Percentiles rank a stretch among this genome's conserved stretches.
phyloP scores from a whole-genome alignment of 2,113 vertebrate species.

The Lepisosteus oculatus region DNA sequence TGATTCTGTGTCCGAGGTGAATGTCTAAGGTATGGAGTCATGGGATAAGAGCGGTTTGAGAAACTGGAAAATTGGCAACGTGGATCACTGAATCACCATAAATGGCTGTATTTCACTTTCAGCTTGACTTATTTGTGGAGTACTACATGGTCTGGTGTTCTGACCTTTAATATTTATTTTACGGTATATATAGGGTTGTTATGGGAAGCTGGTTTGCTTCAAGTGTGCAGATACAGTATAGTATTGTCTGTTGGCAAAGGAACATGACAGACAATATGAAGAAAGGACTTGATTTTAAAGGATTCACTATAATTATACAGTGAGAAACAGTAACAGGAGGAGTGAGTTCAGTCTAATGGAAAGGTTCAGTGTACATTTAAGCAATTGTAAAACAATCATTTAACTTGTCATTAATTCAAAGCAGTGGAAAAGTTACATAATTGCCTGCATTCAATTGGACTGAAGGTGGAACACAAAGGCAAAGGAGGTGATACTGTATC shows the following conservation, averaged over 20 bases:
- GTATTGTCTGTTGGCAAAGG: not conserved
- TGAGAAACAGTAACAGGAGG: not conserved
- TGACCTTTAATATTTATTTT: conserved; percentile 1
- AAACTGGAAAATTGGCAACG: not conserved
- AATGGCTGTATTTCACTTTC: not conserved
- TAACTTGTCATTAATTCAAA: conserved; percentile 11
- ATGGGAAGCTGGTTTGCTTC: not conserved
- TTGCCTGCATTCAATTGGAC: conserved; percentile 10
- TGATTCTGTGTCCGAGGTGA: not conserved
- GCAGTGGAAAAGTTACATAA: conserved; percentile 8
- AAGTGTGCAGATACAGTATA: not conserved
- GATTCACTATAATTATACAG: not conserved
- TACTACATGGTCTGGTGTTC: not conserved
- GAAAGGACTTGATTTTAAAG: not conserved
- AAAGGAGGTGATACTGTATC: not conserved
- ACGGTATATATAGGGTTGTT: not conserved
- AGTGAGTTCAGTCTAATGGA: not conserved
- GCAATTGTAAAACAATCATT: conserved; percentile 11
- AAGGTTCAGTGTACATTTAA: conserved; percentile 5
- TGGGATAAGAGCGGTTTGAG: not conserved
- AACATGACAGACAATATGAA: not conserved
- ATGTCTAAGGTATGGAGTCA: not conserved
- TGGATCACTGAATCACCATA: not conserved
- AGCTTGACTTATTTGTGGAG: not conserved
- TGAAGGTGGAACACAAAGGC: not conserved